A percentile compares a stretch with the other conserved stretches of the same genome.
Evolutionary conservation across 2,888 invertebrate genomes (phyloP).

Genomic region (Tineola bisselliella): DNA sequence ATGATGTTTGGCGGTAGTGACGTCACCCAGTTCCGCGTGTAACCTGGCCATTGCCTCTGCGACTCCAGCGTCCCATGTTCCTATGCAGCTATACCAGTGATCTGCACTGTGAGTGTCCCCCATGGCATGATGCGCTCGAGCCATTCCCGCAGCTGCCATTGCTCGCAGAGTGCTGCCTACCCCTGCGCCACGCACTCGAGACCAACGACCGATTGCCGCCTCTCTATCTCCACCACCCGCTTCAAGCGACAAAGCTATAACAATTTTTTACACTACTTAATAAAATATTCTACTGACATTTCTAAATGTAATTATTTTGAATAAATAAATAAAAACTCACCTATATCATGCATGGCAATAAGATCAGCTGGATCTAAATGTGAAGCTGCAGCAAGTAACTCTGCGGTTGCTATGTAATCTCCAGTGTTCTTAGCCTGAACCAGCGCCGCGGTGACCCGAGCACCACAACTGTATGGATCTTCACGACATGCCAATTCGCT

Average conservation of each 20-base stretch:
- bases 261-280: no score
- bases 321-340: conserved; percentile 14
- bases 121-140: conserved; percentile 27
- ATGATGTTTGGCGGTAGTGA: conserved; percentile 62
- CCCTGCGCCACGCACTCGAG: conserved; percentile 30
- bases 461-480: conserved; percentile 56
- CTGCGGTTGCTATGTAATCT: conserved; percentile 16
- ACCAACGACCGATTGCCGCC: conserved; percentile 42
- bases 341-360: conserved; percentile 41
- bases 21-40: conserved; percentile 90
- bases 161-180: conserved; percentile 38
- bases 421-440: conserved; percentile 24
- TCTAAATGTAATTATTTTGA: no score
- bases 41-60: conserved; percentile 90
- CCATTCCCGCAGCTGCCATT: conserved; percentile 49
- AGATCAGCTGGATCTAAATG: conserved; percentile 53
- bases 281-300: no score
- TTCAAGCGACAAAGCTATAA: conserved; percentile 47
- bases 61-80: conserved; percentile 83
- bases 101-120: conserved; percentile 39
- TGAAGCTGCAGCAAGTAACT: conserved; percentile 40
- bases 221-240: conserved; percentile 25
- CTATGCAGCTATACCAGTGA: conserved; percentile 67
- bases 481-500: conserved; percentile 47
- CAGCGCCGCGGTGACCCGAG: conserved; percentile 37